These are phyloP conservation scores for Hyperoplus immaculatus DNA, from an alignment of 2,797 vertebrate species.

Conservation along the genomic window DNA sequence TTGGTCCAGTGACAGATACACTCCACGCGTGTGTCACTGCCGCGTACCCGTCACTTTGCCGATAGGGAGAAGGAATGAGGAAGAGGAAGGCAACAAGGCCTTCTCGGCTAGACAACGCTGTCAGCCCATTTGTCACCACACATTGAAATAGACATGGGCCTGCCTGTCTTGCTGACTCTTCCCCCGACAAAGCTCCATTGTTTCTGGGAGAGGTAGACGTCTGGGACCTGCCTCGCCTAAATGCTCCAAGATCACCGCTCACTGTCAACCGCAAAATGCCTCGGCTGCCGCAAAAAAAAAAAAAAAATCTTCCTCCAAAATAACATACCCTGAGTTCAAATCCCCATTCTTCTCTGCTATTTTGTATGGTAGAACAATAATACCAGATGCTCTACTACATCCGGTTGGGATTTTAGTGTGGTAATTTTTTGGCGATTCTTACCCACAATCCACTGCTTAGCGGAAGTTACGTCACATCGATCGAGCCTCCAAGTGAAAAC, in stretches of 20 bases:
- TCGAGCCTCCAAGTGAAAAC: too few species aligned
- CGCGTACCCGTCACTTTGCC: constrained; percentile 52
- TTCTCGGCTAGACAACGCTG: constrained; percentile 26
- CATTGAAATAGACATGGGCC: constrained; percentile 69
- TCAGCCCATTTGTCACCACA: constrained; percentile 63
- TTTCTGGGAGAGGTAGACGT: constrained; percentile 63
- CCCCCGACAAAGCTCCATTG: constrained; percentile 40
- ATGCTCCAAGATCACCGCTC: constrained; percentile 63
- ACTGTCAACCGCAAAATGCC: constrained; percentile 62
- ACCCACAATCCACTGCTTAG: too few species aligned
- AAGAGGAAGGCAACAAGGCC: constrained; percentile 32
- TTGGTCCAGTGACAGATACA: constrained; percentile 74
- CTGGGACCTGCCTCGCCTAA: constrained; percentile 63
- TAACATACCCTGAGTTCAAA: too few species aligned
- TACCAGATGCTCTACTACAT: too few species aligned
- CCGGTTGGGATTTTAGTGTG: too few species aligned
- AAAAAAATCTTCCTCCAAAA: too few species aligned
- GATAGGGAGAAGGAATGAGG: constrained; percentile 24
- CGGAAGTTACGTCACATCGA: too few species aligned
- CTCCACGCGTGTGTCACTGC: constrained; percentile 69
- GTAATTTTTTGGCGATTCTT: too few species aligned
- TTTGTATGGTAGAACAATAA: too few species aligned
- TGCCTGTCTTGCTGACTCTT: constrained; percentile 48
- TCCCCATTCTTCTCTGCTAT: too few species aligned
- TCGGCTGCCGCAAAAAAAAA: constrained; percentile 28